Conservation (phyloP, 2,113 vertebrate genomes). For the Casuarius casuarius region DNA sequence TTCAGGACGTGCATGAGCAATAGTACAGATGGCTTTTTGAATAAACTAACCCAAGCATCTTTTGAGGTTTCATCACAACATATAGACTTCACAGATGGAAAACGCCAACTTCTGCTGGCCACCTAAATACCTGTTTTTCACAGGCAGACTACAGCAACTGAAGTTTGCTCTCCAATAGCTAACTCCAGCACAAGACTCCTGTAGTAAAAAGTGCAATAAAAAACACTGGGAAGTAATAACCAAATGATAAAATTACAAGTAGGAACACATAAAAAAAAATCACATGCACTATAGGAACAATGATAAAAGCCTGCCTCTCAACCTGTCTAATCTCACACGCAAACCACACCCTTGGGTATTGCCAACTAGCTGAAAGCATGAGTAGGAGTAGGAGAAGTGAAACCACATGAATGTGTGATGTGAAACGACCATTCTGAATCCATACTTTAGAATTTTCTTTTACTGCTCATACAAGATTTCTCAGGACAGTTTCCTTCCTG, state of each 20-base stretch:
- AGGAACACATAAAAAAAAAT: slow-evolving; percentile 60
- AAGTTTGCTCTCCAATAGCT: background rate
- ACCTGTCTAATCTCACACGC: slow-evolving; percentile 58
- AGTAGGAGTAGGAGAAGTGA: slow-evolving; percentile 26
- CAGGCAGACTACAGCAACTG: background rate
- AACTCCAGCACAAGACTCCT: slow-evolving; percentile 26
- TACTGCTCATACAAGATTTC: background rate
- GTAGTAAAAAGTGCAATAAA: slow-evolving; percentile 64
- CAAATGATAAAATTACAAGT: slow-evolving; percentile 70
- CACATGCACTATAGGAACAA: slow-evolving; percentile 43
- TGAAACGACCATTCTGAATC: background rate
- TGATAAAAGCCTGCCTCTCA: slow-evolving; percentile 66
- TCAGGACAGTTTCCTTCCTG: background rate
- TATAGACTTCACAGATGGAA: background rate
- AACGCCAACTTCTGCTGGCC: background rate
- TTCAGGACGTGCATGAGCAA: background rate
- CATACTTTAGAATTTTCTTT: background rate
- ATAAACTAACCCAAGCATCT: background rate
- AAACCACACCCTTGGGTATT: slow-evolving; percentile 63
- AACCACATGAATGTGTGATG: slow-evolving; percentile 22
- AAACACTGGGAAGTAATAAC: slow-evolving; percentile 66
- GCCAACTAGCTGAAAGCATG: slow-evolving; percentile 30
- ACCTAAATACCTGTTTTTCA: background rate
- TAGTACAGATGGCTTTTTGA: background rate
- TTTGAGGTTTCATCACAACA: background rate